Evolutionary conservation across 2,113 vertebrate species (phyloP), one percentile per base, ranked within the genome.

Genomic region (Hiodon tergisus): DNA sequence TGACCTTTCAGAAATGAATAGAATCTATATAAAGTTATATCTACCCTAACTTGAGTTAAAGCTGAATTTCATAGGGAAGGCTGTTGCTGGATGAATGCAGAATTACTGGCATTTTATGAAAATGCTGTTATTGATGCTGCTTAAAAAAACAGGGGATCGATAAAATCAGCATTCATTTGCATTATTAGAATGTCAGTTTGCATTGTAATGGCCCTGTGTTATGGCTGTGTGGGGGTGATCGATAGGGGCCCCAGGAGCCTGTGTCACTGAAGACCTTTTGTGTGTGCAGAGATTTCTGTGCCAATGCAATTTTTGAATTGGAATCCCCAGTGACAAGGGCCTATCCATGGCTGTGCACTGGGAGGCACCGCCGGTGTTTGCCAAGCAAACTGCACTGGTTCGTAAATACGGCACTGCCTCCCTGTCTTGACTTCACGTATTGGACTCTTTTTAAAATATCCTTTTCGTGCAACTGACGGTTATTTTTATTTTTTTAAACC

Each of bases 201-300:
- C 54, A 80, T 76, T 76, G 78, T 84, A 86, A 90, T 85, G 83
- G 83, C 67, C 75, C 73, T 61, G 74, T 78, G 82, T 83, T 78
- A 88, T 85, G 79, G 59, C 16, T 54, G 72, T 63, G 69, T 78
- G 87, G 83, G 83, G 82, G 79, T 77, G 90, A 91, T 91, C 89
- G 76, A 92, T 91, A 83, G 47, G 31, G 53, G 79, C 31, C 81
- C 81, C 51, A 75, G 82, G 81, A 81, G 76, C 76, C 77, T 10
- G 84, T 85, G 84, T 85, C 88, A 84, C 80, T 77, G 60, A 67
- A 88, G 89, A 90, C 91, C 89, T 92, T 31, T 92, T 89, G 60
- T 73, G 74, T 74, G 81, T 6, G 73, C 81, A 73, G 71, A 77
- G 85, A 80, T 74, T 77, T 76, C 13, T 76, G 77, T 76, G 78